Conservation (phyloP, 2,888 invertebrate genomes). For the Amiota communis region DNA sequence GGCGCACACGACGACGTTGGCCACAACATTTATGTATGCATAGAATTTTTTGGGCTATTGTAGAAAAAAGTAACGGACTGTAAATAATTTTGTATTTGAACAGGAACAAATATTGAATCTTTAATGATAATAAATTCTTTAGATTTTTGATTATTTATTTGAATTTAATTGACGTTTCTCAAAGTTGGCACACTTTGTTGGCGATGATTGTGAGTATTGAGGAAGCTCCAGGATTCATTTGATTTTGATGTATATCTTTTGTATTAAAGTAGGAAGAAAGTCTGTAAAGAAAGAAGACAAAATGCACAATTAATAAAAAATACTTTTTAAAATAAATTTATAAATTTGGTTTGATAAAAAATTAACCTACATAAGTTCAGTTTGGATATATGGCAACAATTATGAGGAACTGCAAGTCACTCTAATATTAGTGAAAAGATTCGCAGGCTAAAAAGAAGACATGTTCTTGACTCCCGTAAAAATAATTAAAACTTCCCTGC, state of each 20-base stretch:
- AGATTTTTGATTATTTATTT: neutral
- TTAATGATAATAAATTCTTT: neutral
- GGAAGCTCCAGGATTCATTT: neutral
- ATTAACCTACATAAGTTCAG: too few species aligned
- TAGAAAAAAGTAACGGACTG: neutral
- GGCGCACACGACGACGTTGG: neutral
- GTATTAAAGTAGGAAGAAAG: neutral
- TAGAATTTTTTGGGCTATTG: neutral
- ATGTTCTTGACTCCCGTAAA: too few species aligned
- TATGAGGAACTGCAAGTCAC: too few species aligned
- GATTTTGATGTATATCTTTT: neutral
- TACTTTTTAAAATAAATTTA: too few species aligned
- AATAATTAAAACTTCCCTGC: too few species aligned
- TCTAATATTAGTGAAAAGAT: too few species aligned
- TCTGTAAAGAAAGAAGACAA: neutral
- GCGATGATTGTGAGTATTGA: constrained; percentile 7
- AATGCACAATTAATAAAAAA: neutral
- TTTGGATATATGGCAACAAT: too few species aligned
- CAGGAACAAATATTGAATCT: neutral
- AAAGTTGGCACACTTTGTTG: constrained; percentile 4
- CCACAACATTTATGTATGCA: neutral
- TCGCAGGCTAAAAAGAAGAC: too few species aligned
- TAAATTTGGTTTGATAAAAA: too few species aligned
- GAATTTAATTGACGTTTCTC: neutral
- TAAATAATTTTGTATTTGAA: too few species aligned